A percentile compares a stretch with the other conserved stretches of the same genome.
phyloP scores from a whole-genome alignment of 2,888 invertebrate species.

The Patella pellucida region DNA sequence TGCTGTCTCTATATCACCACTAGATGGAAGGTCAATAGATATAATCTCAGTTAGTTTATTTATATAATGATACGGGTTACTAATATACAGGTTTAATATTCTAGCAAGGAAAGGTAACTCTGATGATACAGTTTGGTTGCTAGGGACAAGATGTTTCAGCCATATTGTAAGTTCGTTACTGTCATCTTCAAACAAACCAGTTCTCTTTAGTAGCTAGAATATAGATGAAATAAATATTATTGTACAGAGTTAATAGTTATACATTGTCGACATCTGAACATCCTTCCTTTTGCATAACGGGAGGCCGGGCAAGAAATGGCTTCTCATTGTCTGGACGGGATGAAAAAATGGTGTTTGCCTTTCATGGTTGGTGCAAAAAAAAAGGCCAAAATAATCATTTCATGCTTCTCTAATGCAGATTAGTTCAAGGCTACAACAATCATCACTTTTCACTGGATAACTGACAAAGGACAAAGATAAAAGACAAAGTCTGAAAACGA shows the following conservation, averaged over 20 bases:
- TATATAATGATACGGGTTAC: constrained; percentile 53
- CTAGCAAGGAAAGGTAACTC: constrained; percentile 43
- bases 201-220: constrained; percentile 22
- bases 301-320: constrained; percentile 29
- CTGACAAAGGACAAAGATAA: too few relatives aligned
- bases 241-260: background rate
- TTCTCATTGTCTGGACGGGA: constrained; percentile 18
- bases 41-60: constrained; percentile 39
- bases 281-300: constrained; percentile 45
- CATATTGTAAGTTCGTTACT: constrained; percentile 48
- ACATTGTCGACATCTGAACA: background rate
- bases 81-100: constrained; percentile 46
- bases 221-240: too few relatives aligned
- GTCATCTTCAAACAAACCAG: constrained; percentile 48
- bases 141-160: constrained; percentile 35
- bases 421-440: too few relatives aligned
- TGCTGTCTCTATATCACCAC: constrained; percentile 19
- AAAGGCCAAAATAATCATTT: too few relatives aligned
- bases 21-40: constrained; percentile 23
- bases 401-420: too few relatives aligned
- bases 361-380: too few relatives aligned
- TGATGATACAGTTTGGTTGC: background rate
- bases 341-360: too few relatives aligned
- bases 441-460: too few relatives aligned
- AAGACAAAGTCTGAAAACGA: too few relatives aligned